Conservation (phyloP, 2,113 vertebrate genomes). For the Anhinga anhinga region DNA sequence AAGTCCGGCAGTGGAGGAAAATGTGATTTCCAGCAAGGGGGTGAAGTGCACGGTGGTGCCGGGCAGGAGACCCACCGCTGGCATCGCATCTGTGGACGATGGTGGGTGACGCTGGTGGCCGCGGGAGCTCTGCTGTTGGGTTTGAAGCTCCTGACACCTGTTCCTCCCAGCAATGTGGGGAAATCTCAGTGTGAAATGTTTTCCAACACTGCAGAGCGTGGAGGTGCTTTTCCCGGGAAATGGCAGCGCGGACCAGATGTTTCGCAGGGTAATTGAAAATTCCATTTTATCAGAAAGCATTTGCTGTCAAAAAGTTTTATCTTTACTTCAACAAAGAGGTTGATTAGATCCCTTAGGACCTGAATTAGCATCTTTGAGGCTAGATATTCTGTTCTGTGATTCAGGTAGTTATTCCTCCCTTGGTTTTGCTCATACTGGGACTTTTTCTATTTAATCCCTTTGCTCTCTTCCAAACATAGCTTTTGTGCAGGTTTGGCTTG, state of each 20-base stretch:
- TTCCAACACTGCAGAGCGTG: conserved; percentile 37
- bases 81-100: rapidly evolving
- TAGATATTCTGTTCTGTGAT: conserved; percentile 74
- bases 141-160: background rate
- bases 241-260: conserved; percentile 70
- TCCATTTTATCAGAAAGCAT: conserved; percentile 80
- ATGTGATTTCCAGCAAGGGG: background rate
- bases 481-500: conserved; percentile 42
- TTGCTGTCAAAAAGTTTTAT: conserved; percentile 83
- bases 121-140: rapidly evolving
- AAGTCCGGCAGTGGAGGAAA: background rate
- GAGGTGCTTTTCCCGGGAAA: conserved; percentile 38
- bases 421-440: conserved; percentile 58
- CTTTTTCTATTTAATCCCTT: conserved; percentile 26
- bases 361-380: conserved; percentile 78
- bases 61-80: background rate
- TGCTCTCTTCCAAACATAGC: conserved; percentile 21
- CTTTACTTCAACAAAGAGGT: conserved; percentile 80
- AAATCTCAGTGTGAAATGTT: conserved; percentile 51
- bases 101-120: rapidly evolving
- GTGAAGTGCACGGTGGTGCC: rapidly evolving
- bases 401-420: conserved; percentile 71
- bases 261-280: conserved; percentile 79
- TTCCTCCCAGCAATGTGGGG: background rate
- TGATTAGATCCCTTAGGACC: conserved; percentile 78